A percentile compares a stretch with the other conserved stretches of the same genome.
Conservation (phyloP, 64 coral and sea anemone species). For the Montipora capricornis region DNA sequence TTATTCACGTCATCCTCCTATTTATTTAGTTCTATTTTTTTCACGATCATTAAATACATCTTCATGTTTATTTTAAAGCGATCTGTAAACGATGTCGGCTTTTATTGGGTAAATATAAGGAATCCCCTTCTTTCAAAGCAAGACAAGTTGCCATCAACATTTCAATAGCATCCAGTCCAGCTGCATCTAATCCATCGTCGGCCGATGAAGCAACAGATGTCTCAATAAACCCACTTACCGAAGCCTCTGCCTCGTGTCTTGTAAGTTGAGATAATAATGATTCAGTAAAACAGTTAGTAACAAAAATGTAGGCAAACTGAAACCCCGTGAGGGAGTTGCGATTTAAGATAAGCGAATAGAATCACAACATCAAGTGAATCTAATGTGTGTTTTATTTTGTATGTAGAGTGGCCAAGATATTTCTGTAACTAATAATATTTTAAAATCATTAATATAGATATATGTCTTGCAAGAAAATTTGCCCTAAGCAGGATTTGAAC, state of each 20-base stretch:
- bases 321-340: not conserved
- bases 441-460: not conserved
- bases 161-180: not conserved
- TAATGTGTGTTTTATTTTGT: not conserved
- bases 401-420: not conserved
- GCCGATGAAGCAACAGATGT: not conserved
- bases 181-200: not conserved
- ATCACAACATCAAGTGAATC: not conserved
- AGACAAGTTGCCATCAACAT: not conserved
- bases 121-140: not conserved
- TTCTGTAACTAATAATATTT: constrained; percentile 1
- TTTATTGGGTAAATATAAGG: not conserved
- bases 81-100: not conserved
- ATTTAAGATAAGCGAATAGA: not conserved
- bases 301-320: not conserved
- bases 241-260: not conserved
- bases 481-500: no score
- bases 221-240: not conserved
- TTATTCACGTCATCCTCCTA: not conserved
- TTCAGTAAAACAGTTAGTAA: not conserved
- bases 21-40: not conserved
- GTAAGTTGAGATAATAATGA: not conserved
- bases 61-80: not conserved
- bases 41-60: not conserved
- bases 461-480: no score